These are phyloP conservation scores for Baccha elongata DNA, from an alignment of 2,888 invertebrate genomes.

Conservation along the genomic window DNA sequence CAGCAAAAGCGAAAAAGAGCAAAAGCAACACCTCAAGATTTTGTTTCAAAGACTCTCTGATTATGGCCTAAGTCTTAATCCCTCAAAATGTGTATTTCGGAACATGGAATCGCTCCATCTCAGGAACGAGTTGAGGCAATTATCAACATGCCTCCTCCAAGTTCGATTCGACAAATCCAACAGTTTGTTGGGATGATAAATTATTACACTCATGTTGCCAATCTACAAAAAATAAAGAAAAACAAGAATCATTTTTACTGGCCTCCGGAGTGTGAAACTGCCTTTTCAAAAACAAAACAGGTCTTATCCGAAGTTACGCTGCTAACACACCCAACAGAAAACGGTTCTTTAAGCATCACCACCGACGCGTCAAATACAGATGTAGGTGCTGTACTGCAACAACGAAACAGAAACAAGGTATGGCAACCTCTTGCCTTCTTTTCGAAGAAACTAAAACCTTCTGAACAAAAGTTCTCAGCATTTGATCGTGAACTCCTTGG, in stretches of 20 bases:
- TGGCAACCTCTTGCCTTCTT: slow-evolving; percentile 25
- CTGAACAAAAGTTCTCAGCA: no score
- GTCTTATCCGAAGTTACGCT: slow-evolving; percentile 18
- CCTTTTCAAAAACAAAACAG: slow-evolving; percentile 17
- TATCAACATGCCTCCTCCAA: slow-evolving; percentile 39
- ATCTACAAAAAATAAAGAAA: slow-evolving; percentile 32
- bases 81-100: slow-evolving; percentile 69
- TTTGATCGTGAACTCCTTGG: no score
- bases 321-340: slow-evolving; percentile 27
- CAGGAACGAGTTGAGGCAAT: slow-evolving; percentile 71
- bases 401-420: neutral
- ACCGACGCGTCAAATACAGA: slow-evolving; percentile 31
- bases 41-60: slow-evolving; percentile 66
- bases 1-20: slow-evolving; percentile 65
- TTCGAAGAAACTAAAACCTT: slow-evolving; percentile 13
- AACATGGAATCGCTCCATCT: slow-evolving; percentile 63
- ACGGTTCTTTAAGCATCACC: slow-evolving; percentile 22
- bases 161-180: slow-evolving; percentile 54
- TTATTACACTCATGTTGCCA: slow-evolving; percentile 49
- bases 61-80: slow-evolving; percentile 69
- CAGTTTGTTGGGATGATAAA: slow-evolving; percentile 59
- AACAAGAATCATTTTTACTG: slow-evolving; percentile 21
- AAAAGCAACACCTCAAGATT: slow-evolving; percentile 51
- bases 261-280: slow-evolving; percentile 21
- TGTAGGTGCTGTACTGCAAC: slow-evolving; percentile 35